Evolutionary conservation across 2,888 invertebrate genomes (phyloP), one percentile per base, ranked within the genome.

Genomic region (Adelognathus sp.): DNA sequence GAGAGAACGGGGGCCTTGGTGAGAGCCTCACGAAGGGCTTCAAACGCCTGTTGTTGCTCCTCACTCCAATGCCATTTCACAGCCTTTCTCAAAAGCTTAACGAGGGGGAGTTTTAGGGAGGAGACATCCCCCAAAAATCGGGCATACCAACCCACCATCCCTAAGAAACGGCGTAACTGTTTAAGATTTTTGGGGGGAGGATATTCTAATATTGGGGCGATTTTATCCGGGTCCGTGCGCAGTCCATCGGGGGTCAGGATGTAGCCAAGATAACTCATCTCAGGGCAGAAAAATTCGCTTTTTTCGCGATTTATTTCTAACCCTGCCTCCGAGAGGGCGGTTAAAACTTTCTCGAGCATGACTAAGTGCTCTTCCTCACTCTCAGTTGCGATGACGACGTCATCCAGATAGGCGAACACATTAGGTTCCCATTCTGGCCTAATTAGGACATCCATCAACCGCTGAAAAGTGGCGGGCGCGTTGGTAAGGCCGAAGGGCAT

Each of bases 211-310:
- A 31, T 5, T 31, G n/a, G n/a, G n/a, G n/a, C n/a, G n/a, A n/a
- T n/a, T n/a, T n/a, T 36, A 36, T 1, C 0, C 36, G 6, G n/a
- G 44, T 6, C 16, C n/a, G 14, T 16, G 4, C 18, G 3, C 14
- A 18, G 44, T 44, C 44, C 44, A 7, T 18, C 44, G n/a, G n/a
- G n/a, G 44, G 16, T 7, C 0, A 44, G n/a, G 0, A 16, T 2
- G 6, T 44, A 44, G 0, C 44, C 44, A 2, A 36, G 4, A n/a
- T 58, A 84, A 78, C 16, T 77, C 61, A 31, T n/a, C n/a, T n/a
- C n/a, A n/a, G 60, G 76, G 29, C 56, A 24, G 3, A 85, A 50
- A 54, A 85, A 81, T 9, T 46, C 41, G 71, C 82, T 85, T 66
- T 84, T 72, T 50, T 81, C 76, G 50, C 72, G n/a, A 33, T 67